Base-by-base conservation (phyloP, 53 echinoderm and acorn worm species). In the Pentamera pediparva region DNA sequence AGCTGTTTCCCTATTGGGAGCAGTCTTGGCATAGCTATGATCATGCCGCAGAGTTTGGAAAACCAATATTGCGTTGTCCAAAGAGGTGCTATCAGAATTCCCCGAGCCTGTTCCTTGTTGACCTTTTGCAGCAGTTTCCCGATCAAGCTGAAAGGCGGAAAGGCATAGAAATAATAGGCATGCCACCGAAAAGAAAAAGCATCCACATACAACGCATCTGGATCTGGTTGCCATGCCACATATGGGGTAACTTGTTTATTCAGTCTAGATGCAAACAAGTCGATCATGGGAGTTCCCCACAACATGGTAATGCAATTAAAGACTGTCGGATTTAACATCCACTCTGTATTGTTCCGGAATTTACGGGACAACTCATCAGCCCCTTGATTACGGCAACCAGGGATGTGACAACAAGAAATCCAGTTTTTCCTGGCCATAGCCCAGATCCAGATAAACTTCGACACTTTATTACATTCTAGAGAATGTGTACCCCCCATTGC, bases 1-100 rank as follows among this genome's bases (percentile, higher is more conserved):
- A 56, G 15, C 21, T 37, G 24, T 22, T 75, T 24, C 26, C 37
- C 48, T 21, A 21, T 56, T 25, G 27, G 58, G 15, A 75, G 75
- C 11, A 25, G 43, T 21, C 27, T 69, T 69, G 43, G 43, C 20
- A 34, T 26, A 69, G 27, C 39, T 69, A 69, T 57, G 35, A 54
- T 53, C 74, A 74, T 74, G 37, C 32, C 20, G 6, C 18, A 54
- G 2, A 74, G 9, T 20, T 74, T 56, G 7, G 54, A 18, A 32
- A 29, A 53, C 74, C 74, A 74, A 12, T 35, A 7, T 35, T 74
- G 74, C 8, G 74, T 74, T 30, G 54, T 56, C 74, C 51, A 54
- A 20, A 37, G 6, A 37, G 57, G 75, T n/a, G 39, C 34, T 18
- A 75, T n/a, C 24, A 57, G 34, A 4, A 75, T 56, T 4, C 56